Percentiles rank a stretch among this genome's conserved stretches.
Conservation (phyloP, 2,797 vertebrate species). For the Cryptoprocta ferox region DNA sequence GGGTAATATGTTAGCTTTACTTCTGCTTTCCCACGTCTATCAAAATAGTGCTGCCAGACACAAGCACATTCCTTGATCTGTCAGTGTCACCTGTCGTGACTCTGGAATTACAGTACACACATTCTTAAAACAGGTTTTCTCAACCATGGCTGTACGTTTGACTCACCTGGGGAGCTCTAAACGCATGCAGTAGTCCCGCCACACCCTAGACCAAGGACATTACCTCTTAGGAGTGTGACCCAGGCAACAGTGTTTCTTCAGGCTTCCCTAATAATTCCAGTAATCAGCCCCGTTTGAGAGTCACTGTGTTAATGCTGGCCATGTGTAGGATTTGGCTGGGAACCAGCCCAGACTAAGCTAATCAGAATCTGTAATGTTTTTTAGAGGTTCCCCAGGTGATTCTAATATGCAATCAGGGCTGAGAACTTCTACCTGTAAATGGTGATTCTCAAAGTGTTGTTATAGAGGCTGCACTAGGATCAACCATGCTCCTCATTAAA, state of each 20-base stretch:
- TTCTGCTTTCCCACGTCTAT: not conserved
- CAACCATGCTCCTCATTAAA: not conserved
- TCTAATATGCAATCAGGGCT: not conserved
- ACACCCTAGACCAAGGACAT: not conserved
- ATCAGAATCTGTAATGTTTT: not conserved
- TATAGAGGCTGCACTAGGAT: not conserved
- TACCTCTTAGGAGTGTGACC: not conserved
- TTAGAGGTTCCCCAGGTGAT: not conserved
- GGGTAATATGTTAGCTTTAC: not conserved
- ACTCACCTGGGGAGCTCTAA: not conserved
- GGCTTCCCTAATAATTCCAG: not conserved
- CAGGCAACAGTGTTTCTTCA: not conserved
- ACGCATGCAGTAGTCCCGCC: not conserved
- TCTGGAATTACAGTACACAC: not conserved
- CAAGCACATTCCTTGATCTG: not conserved
- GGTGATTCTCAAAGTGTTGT: not conserved
- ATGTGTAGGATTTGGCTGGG: not conserved
- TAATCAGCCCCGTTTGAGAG: not conserved
- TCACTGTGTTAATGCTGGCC: not conserved
- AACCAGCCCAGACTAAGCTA: not conserved
- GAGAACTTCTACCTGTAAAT: not conserved
- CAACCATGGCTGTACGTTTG: fast-evolving
- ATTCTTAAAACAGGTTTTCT: not conserved
- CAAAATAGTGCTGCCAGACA: not conserved
- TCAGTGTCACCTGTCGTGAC: not conserved